Conservation (phyloP, 2,888 invertebrate species). For the Tryphoninae sp. region DNA sequence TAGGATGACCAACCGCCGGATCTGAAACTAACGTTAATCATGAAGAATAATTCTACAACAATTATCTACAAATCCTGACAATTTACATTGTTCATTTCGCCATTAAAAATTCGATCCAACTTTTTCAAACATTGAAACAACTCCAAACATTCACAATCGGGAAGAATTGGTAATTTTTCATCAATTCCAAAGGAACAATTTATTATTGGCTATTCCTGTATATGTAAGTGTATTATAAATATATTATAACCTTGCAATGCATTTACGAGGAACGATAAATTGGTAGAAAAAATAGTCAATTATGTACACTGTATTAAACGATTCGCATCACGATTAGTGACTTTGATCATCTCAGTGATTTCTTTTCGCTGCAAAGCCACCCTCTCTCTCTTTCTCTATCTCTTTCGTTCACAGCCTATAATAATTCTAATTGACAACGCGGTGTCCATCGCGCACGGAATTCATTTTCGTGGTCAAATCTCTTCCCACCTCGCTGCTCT, state of each 20-base stretch:
- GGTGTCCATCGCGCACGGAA: constrained; percentile 1
- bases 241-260: neutral
- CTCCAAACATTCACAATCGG: neutral
- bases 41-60: constrained; percentile 6
- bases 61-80: neutral
- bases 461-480: neutral
- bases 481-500: neutral
- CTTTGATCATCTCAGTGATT: neutral
- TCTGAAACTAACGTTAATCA: constrained; percentile 51
- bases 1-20: neutral
- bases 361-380: neutral
- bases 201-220: neutral
- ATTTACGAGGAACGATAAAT: neutral
- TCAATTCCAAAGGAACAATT: neutral
- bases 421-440: neutral
- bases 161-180: neutral
- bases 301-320: neutral
- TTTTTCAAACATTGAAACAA: neutral
- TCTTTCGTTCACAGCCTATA: constrained; percentile 52
- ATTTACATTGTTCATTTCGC: neutral
- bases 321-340: neutral
- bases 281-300: constrained; percentile 10
- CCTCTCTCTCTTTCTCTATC: too few relatives aligned
- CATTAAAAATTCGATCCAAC: too few relatives aligned
- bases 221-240: neutral